These are phyloP conservation scores for Hyposmocoma kahamanoa DNA, from an alignment of 1,140 invertebrate species.

Conservation along the genomic window DNA sequence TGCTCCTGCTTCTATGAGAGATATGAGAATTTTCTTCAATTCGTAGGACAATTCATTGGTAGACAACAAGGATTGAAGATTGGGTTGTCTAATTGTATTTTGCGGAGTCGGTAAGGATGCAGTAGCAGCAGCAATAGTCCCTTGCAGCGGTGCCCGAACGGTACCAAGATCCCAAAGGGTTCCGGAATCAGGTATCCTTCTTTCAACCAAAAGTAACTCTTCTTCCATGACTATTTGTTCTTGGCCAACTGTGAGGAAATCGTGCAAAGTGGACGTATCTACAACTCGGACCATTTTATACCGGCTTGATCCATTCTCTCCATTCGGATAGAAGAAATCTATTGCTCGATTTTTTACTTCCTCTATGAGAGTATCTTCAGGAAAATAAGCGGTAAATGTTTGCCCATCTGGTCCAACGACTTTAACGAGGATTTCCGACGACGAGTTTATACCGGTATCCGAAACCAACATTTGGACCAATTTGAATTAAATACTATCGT, in stretches of 20 bases:
- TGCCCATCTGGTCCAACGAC: conserved; percentile 53
- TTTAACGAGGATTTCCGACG: conserved; percentile 42
- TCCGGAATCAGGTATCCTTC: conserved; percentile 46
- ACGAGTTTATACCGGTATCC: conserved; percentile 28
- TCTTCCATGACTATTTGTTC: conserved; percentile 50
- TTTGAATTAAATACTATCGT: too few relatives aligned
- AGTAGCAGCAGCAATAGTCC: conserved; percentile 51
- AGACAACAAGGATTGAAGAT: conserved; percentile 51
- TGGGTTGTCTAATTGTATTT: conserved; percentile 38
- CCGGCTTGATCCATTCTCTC: conserved; percentile 37
- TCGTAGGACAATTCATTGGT: conserved; percentile 60
- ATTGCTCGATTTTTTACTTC: conserved; percentile 52
- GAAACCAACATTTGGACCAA: conserved; percentile 54
- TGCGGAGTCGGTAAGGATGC: conserved; percentile 43
- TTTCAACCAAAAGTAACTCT: conserved; percentile 48
- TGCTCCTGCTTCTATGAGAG: conserved; percentile 56
- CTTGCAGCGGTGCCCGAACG: conserved; percentile 44
- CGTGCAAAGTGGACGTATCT: conserved; percentile 46
- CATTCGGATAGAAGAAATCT: conserved; percentile 55
- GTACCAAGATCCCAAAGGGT: conserved; percentile 54
- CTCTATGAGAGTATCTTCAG: conserved; percentile 54
- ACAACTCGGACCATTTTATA: conserved; percentile 54
- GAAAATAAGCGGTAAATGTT: conserved; percentile 37
- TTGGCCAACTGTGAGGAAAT: conserved; percentile 48
- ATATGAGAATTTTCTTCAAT: conserved; percentile 55